Base-by-base conservation (phyloP, 1,140 invertebrate species). In the Ctenoplectra terminalis region DNA sequence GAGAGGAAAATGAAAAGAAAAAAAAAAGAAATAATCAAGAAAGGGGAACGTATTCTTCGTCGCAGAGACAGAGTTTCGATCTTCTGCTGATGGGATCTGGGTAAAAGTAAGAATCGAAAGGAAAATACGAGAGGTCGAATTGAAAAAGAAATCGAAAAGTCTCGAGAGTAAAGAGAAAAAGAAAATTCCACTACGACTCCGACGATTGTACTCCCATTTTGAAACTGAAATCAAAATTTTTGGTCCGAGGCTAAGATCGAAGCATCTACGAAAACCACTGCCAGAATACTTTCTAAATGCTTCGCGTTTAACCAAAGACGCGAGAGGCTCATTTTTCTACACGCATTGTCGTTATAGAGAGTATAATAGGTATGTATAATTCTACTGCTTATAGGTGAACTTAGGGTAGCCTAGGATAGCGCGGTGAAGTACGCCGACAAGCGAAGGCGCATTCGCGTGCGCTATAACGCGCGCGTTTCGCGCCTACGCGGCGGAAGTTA, bases 311-410 rank as follows among this genome's bases (percentile, higher is more conserved):
- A 91, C 90, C 90, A 88, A 92, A 90, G 90, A 92, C 90, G 86
- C 88, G 89, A 93, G 85, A 91, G 88, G 91, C 91, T 94, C 93
- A 93, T 93, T 94, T 94, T 94, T 93, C 93, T 94, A 94, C 92
- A 92, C 91, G 89, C 92, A 91, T 93, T 91, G 87, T 93, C 91
- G 90, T 92, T 89, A 88, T 82, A 90, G 67, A 84, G 74, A 83
- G 83, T 82, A 84, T 90, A 87, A 60, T 82, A 88, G 73, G 46
- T 84, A 88, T 74, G 48, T 88, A 84, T 86, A 83, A 88, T 87
- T 88, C 82, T 89, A 83, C 69, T 64, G 86, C 87, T 90, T 90
- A 79, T 88, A 89, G 84, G 73, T 88, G 81, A 89, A 88, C 64
- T 54, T 89, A 86, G 79, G 60, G 56, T 90, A 90, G 89, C 83